Base-by-base conservation (phyloP, 2,888 invertebrate genomes). In the Oxytorus armatus region DNA sequence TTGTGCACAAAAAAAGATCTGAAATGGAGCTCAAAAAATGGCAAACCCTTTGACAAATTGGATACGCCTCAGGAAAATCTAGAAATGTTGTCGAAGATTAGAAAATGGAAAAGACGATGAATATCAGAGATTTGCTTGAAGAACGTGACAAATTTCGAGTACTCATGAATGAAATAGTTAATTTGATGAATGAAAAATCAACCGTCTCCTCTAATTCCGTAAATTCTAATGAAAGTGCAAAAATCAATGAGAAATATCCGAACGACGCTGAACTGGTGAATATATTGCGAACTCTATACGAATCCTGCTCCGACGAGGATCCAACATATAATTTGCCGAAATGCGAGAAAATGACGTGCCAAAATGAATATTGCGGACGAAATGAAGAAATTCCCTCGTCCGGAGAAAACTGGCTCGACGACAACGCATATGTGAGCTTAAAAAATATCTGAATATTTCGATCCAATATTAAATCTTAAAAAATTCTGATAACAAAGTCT, bases 61-160 rank as follows among this genome's bases (percentile, higher is more conserved):
- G 2, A 2, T 29, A 5, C 29, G 29, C 29, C 3, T 3, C 5
- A 29, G 29, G 2, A 29, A 29, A 29, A 29, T 29, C 29, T 29
- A 29, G 36, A 36, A 36, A 1, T 36, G 36, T 36, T 4, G 10
- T 36, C 36, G 10, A 36, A 8, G 3, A 36, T 36, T 36, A 36
- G 4, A 36, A 8, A 36, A 36, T 36, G 36, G 36, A 36, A 8
- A 36, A 10, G 8, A 36, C 3, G 36, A 36, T 59, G 57, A 21
- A 25, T 1, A 44, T 39, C 33, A 18, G 10, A 14, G 70, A 70
- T 23, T 68, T 73, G 14, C 47, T 53, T 44, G 57, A 74, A 1
- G 78, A 81, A 14, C 68, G 69, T n/a, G 25, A 70, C 51, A 81
- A 74, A 65, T 81, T 57, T 61, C 81, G 65, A 18, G 23, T 10